A percentile compares a stretch with the other conserved stretches of the same genome.
phyloP scores from a whole-genome alignment of 92 coral and sea anemone species.

The Epizoanthus stellaris region DNA sequence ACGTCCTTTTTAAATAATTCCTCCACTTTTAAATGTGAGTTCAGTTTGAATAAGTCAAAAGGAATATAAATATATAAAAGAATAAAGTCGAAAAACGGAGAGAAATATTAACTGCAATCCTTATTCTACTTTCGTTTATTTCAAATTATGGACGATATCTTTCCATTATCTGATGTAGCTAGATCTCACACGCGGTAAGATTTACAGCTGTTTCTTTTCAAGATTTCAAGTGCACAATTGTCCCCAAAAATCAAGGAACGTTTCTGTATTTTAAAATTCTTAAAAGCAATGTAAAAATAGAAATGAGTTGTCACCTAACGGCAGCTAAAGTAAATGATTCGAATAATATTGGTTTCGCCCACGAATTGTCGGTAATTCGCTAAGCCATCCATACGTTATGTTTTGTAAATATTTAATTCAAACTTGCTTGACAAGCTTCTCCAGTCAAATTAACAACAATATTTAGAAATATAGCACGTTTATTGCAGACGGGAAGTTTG shows the following conservation, averaged over 20 bases:
- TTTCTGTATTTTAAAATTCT: background rate
- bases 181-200: constrained; percentile 7
- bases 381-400: background rate
- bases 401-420: constrained; percentile 20
- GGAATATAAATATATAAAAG: background rate
- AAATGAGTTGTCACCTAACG: background rate
- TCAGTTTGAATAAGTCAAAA: no score
- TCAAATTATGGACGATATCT: background rate
- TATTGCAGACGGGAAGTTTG: no score
- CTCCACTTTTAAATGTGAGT: background rate
- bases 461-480: background rate
- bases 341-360: background rate
- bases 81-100: background rate
- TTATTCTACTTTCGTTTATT: background rate
- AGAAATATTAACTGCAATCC: background rate
- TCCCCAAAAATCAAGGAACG: background rate
- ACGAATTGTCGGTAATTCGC: background rate
- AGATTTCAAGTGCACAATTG: background rate
- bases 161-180: constrained; percentile 2
- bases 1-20: background rate
- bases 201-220: constrained; percentile 10
- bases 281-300: background rate
- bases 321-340: background rate
- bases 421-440: background rate
- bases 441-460: background rate